Evolutionary conservation across 2,113 vertebrate genomes (phyloP).

Genomic region (Poicephalus meyeri): DNA sequence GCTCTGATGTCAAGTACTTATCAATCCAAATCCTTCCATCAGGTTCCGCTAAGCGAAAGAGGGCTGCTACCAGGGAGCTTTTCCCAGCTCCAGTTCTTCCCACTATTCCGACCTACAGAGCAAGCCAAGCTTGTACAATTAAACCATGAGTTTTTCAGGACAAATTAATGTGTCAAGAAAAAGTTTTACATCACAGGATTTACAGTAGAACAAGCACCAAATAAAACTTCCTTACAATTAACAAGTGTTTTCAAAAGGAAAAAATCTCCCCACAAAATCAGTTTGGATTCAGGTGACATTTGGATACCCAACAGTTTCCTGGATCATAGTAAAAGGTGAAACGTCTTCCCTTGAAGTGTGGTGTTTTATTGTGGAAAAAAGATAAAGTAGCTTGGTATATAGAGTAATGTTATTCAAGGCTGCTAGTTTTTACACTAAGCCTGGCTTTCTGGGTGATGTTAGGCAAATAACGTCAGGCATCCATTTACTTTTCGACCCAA

Average conservation of each 20-base stretch:
- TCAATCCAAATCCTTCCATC: conserved; percentile 92
- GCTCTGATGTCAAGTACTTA: conserved; percentile 85
- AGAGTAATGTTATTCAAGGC: neutral
- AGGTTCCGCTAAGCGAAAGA: conserved; percentile 92
- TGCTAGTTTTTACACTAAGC: neutral
- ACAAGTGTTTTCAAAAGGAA: neutral
- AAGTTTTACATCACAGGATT: neutral
- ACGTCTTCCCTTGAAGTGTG: neutral
- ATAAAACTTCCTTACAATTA: neutral
- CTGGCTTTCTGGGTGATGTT: neutral
- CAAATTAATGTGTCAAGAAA: neutral
- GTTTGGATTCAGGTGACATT: conserved; percentile 18
- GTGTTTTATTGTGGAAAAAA: neutral
- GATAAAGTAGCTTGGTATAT: neutral
- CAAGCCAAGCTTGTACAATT: neutral
- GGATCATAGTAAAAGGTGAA: conserved; percentile 8
- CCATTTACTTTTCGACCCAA: neutral
- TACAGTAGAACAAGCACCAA: neutral
- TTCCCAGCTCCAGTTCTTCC: conserved; percentile 95
- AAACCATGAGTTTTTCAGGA: neutral
- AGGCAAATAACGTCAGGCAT: conserved; percentile 1
- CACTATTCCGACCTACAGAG: conserved; percentile 88
- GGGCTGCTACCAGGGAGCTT: conserved; percentile 91
- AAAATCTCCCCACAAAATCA: neutral
- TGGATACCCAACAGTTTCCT: neutral